Evolutionary conservation across 2,888 invertebrate species (phyloP).

Genomic region (Sialis fuliginosa): DNA sequence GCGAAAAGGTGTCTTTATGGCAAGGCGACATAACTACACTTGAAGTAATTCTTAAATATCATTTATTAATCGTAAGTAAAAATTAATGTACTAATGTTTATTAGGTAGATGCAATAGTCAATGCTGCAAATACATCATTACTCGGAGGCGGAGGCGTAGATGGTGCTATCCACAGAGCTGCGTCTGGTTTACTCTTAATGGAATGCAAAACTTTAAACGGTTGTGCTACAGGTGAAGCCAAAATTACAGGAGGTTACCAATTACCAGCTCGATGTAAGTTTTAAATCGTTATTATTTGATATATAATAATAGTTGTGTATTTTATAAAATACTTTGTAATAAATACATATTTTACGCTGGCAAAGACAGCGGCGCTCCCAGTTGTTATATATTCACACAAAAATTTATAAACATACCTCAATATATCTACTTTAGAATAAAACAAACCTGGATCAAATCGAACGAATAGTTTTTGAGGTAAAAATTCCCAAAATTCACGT

Average conservation of each 20-base stretch:
- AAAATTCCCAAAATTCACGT: too few relatives aligned
- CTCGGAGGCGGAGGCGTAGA: constrained; percentile 79
- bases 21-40: constrained; percentile 69
- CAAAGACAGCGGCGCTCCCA: too few relatives aligned
- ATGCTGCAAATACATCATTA: constrained; percentile 67
- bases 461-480: too few relatives aligned
- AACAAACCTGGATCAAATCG: too few relatives aligned
- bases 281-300: background rate
- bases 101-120: constrained; percentile 71
- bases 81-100: constrained; percentile 8
- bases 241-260: constrained; percentile 64
- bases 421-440: background rate
- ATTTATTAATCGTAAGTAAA: background rate
- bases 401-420: background rate
- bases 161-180: constrained; percentile 74
- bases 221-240: constrained; percentile 68
- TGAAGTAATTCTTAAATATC: constrained; percentile 30
- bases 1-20: constrained; percentile 46
- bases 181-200: constrained; percentile 40
- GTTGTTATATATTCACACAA: background rate
- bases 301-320: too few relatives aligned
- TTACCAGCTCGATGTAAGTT: constrained; percentile 69
- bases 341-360: too few relatives aligned
- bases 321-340: too few relatives aligned
- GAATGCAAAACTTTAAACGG: constrained; percentile 58